Base-by-base conservation (phyloP, 2,113 vertebrate genomes). In the Cynoglossus semilaevis region DNA sequence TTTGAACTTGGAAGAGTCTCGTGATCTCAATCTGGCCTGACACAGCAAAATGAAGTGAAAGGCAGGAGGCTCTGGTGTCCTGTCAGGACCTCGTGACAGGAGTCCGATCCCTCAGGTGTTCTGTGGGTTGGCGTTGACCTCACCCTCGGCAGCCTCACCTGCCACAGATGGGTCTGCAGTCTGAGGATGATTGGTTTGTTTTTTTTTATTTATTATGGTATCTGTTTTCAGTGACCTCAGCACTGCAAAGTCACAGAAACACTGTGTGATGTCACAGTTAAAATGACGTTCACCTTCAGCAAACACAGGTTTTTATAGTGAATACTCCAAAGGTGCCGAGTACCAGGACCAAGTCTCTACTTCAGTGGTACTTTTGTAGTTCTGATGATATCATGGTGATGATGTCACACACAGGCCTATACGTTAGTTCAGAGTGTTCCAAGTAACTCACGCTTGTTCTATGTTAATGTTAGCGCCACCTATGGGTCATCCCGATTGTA, bases 181-280 rank as follows among this genome's bases (percentile, higher is more conserved):
- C 41, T 13, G 7, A 49, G 15, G 55, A 40, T 41, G 51, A 51
- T 49, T 51, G 45, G 37, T 61, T 70, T 63, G n/a, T n/a, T n/a
- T n/a, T n/a, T n/a, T n/a, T n/a, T n/a, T n/a, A n/a, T n/a, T n/a
- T n/a, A n/a, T n/a, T n/a, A n/a, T 52, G 51, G 17, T 44, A 68
- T 67, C 51, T 63, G 43, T n/a, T 58, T 18, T 72, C 52, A 46
- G 45, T 40, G 15, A 36, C 0, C 17, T 9, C 7, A 36, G 47
- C 12, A 36, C 56, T 62, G 51, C 58, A 73, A 74, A 66, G 58
- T 67, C 53, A 12, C 47, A 58, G 37, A 61, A 61, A 63, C 72
- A 74, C 56, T 50, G 58, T 45, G 15, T 5, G 43, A 40, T 47
- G 63, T 63, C 55, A 55, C 57, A 55, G 58, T 53, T 62, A 58